These are phyloP conservation scores for Passer montanus DNA, from an alignment of 2,113 vertebrate genomes.

Conservation along the genomic window DNA sequence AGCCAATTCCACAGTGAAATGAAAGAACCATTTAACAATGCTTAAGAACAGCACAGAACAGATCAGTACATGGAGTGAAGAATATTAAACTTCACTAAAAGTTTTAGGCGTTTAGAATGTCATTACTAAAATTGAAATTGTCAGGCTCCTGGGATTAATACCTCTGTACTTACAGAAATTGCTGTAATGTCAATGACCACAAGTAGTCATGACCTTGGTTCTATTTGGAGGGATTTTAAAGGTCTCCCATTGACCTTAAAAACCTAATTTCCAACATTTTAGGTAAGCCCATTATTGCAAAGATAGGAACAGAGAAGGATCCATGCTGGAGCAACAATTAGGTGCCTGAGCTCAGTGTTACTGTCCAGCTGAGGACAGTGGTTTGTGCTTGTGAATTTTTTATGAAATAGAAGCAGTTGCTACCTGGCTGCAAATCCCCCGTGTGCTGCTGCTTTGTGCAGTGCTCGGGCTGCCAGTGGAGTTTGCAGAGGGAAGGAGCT, in stretches of 20 bases:
- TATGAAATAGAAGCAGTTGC: background rate
- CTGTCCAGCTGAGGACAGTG: background rate
- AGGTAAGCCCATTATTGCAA: background rate
- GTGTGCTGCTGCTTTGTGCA: background rate
- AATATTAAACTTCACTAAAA: conserved; percentile 23
- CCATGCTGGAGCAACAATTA: background rate
- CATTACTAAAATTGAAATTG: conserved; percentile 34
- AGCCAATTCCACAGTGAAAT: background rate
- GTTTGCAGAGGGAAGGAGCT: background rate
- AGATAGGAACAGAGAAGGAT: background rate
- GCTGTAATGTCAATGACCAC: conserved; percentile 7
- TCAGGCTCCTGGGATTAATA: conserved; percentile 34
- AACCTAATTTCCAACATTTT: background rate
- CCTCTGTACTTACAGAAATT: conserved; percentile 12
- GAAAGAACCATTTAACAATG: background rate
- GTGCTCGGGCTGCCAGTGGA: background rate
- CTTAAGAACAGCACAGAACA: background rate
- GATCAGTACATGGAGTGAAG: background rate
- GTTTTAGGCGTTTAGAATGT: background rate
- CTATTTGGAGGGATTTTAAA: conserved; percentile 51
- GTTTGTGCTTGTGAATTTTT: background rate
- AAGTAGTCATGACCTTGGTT: conserved; percentile 23
- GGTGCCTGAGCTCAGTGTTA: background rate
- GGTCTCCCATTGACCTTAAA: conserved; percentile 47
- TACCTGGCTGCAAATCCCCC: background rate